Evolutionary conservation across 2,888 invertebrate species (phyloP).

Genomic region (Gymnoscelis rufifasciata): DNA sequence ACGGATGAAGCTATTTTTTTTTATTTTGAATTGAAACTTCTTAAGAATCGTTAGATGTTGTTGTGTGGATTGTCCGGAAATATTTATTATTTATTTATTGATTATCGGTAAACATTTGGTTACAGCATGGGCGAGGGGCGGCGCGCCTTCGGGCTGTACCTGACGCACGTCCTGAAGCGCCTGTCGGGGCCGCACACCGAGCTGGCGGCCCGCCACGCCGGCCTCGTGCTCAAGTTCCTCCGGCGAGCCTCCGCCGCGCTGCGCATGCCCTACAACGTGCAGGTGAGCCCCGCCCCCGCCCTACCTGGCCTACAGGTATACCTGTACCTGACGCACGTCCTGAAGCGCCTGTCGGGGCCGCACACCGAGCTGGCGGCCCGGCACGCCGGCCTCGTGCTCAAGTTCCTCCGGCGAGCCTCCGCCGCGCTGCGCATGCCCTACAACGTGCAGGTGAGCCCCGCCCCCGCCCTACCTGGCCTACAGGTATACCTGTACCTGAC

Average conservation of each 20-base stretch:
- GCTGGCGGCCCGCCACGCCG: conserved; percentile 76
- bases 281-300: conserved; percentile 42
- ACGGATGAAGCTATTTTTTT: no score
- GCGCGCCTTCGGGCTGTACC: conserved; percentile 87
- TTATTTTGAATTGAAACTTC: no score
- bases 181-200: conserved; percentile 75
- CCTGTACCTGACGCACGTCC: conserved; percentile 86
- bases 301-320: no score
- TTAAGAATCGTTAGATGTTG: no score
- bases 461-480: no score
- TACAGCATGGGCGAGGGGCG: conserved; percentile 83
- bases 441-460: conserved; percentile 58
- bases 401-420: conserved; percentile 87
- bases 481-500: conserved; percentile 84
- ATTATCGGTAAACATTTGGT: conserved; percentile 73
- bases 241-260: conserved; percentile 85
- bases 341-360: conserved; percentile 82
- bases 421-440: conserved; percentile 84
- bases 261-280: conserved; percentile 81
- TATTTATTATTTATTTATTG: no score
- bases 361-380: conserved; percentile 69
- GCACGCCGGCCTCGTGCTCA: conserved; percentile 84
- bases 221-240: conserved; percentile 86
- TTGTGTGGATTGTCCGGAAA: no score
- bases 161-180: conserved; percentile 85